Evolutionary conservation across 2,797 vertebrate species (phyloP).

Genomic region (Lutjanus campechanus): DNA sequence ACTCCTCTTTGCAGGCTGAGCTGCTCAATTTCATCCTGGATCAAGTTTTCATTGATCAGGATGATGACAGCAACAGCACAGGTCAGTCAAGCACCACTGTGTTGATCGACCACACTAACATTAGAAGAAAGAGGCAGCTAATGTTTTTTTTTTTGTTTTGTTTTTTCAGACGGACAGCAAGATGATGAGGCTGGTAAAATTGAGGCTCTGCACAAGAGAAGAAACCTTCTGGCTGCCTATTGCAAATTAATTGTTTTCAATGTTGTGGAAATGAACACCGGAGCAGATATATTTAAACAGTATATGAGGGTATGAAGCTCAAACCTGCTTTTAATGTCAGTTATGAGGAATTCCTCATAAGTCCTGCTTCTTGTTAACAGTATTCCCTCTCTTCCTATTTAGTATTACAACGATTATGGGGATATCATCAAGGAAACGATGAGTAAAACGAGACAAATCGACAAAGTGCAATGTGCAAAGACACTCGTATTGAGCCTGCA

Average conservation of each 20-base stretch:
- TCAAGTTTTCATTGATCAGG: constrained; percentile 97
- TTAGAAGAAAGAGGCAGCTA: not conserved
- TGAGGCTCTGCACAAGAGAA: constrained; percentile 96
- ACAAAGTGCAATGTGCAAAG: constrained; percentile 98
- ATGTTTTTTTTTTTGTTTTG: not conserved
- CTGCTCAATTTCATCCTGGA: constrained; percentile 95
- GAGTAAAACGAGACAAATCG: constrained; percentile 98
- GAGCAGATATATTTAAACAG: constrained; percentile 98
- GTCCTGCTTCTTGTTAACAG: constrained; percentile 1
- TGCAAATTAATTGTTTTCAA: constrained; percentile 98
- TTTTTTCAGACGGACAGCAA: constrained; percentile 91
- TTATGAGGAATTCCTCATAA: constrained; percentile 4
- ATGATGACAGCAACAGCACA: constrained; percentile 92
- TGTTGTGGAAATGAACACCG: constrained; percentile 97
- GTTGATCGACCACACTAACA: not conserved
- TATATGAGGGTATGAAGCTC: constrained; percentile 93
- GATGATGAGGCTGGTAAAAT: constrained; percentile 98
- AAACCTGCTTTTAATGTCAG: constrained; percentile 1
- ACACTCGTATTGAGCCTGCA: constrained; percentile 97
- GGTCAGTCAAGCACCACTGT: constrained; percentile 75
- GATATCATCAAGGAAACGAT: constrained; percentile 99
- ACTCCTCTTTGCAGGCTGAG: constrained; percentile 94
- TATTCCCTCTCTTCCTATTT: constrained; percentile 27
- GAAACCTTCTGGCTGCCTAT: constrained; percentile 96
- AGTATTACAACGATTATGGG: constrained; percentile 99